Base-by-base conservation (phyloP, 2,888 invertebrate genomes). In the Lamproptera curius region DNA sequence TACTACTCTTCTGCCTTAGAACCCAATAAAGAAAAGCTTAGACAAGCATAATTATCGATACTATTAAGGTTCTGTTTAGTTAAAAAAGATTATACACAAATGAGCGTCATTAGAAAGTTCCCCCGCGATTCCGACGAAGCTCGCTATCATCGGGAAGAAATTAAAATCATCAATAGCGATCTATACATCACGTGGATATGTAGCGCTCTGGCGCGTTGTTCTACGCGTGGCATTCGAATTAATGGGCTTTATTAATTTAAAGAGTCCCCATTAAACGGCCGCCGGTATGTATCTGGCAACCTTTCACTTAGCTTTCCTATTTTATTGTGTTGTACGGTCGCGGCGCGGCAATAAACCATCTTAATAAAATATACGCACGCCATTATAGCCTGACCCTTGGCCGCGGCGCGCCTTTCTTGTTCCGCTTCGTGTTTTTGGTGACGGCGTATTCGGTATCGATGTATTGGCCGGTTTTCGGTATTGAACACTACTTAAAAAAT, bases 271-370 rank as follows among this genome's bases (percentile, higher is more conserved):
- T 46, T 46, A 46, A 46, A 39, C 34, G 39, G 36, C 39, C 39
- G 33, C 33, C 35, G 37, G 38, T 42, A 38, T 39, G 42, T 46
- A 53, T 46, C 50, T 39, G 33, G 49, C 34, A 42, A 51, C 49
- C 61, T 58, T 56, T 59, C 57, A 56, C 58, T 47, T 63, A 62
- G 71, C 76, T 78, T 77, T 79, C 72, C 67, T 69, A 76, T 75
- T 75, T 76, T 68, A 75, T 65, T 66, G 65, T 70, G 62, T 59
- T 59, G 59, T 66, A 63, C 59, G 57, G 59, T 59, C 63, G 50
- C 65, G 67, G 72, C 68, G 66, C 54, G 60, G 52, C 67, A 62
- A 71, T 76, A 74, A 77, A 74, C 58, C 52, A 66, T 62, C 60
- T 6, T 59, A 65, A 67, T 70, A 67, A 72, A 73, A 66, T 61